phyloP scores from a whole-genome alignment of 2,888 invertebrate species.

The Melolontha melolontha region DNA sequence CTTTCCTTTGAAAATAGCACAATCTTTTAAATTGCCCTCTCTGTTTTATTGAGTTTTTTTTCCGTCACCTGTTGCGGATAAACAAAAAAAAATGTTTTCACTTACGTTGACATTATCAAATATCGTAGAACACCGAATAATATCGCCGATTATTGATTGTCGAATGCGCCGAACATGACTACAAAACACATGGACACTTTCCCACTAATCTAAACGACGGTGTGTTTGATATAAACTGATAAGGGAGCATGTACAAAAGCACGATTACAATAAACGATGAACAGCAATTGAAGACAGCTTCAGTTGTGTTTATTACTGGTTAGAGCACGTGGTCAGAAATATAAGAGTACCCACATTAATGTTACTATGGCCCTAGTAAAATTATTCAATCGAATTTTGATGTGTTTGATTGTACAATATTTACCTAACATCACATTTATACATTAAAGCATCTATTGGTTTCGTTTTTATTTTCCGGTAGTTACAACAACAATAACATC shows the following conservation, averaged over 20 bases:
- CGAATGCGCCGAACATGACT: constrained; percentile 38
- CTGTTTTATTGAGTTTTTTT: not conserved
- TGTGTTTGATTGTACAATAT: not conserved
- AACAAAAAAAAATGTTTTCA: constrained; percentile 12
- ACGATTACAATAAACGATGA: constrained; percentile 25
- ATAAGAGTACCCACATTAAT: not conserved
- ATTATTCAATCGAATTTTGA: constrained; percentile 1
- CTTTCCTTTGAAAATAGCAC: constrained; percentile 37
- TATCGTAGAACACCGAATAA: constrained; percentile 28
- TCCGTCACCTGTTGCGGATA: constrained; percentile 50
- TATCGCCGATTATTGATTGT: constrained; percentile 55
- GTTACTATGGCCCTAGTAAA: not conserved
- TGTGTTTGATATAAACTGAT: constrained; percentile 36
- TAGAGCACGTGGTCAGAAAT: constrained; percentile 18
- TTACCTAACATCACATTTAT: constrained; percentile 18
- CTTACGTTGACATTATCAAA: constrained; percentile 16
- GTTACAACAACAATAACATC: constrained; percentile 23
- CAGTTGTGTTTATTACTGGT: constrained; percentile 8
- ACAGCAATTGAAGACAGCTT: constrained; percentile 25
- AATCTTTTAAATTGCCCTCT: constrained; percentile 8
- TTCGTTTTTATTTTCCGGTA: constrained; percentile 22
- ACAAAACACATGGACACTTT: constrained; percentile 51
- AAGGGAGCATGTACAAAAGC: constrained; percentile 34
- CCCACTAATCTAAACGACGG: constrained; percentile 47
- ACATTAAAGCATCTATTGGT: constrained; percentile 6